phyloP scores from a whole-genome alignment of 2,888 invertebrate genomes.

The Stenurella melanura region DNA sequence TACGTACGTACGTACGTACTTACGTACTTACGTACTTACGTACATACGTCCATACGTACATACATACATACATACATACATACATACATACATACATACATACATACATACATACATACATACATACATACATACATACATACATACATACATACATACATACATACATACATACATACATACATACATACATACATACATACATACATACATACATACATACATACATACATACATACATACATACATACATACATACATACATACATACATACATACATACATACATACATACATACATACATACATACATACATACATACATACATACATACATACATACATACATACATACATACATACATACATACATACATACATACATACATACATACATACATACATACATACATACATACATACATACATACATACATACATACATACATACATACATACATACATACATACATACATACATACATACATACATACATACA shows the following conservation, averaged over 20 bases:
- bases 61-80: background rate
- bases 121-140: slow-evolving; percentile 1
- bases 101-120: background rate
- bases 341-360: slow-evolving; percentile 34
- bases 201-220: slow-evolving; percentile 1
- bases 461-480: slow-evolving; percentile 38
- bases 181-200: slow-evolving; percentile 1
- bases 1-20: background rate
- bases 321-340: slow-evolving; percentile 34
- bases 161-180: slow-evolving; percentile 1
- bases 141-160: slow-evolving; percentile 1
- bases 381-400: slow-evolving; percentile 34
- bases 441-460: slow-evolving; percentile 37
- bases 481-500: slow-evolving; percentile 38
- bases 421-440: slow-evolving; percentile 26
- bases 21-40: background rate
- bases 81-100: slow-evolving; percentile 1
- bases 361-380: slow-evolving; percentile 34
- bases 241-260: slow-evolving; percentile 1
- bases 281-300: slow-evolving; percentile 32
- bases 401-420: slow-evolving; percentile 9
- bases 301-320: slow-evolving; percentile 34
- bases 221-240: slow-evolving; percentile 1
- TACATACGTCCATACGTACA: background rate
- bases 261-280: slow-evolving; percentile 14